A percentile compares a stretch with the other conserved stretches of the same genome.
These are phyloP conservation scores for Eurystomus gularis DNA, from an alignment of 2,113 vertebrate genomes.

Conservation along the genomic window DNA sequence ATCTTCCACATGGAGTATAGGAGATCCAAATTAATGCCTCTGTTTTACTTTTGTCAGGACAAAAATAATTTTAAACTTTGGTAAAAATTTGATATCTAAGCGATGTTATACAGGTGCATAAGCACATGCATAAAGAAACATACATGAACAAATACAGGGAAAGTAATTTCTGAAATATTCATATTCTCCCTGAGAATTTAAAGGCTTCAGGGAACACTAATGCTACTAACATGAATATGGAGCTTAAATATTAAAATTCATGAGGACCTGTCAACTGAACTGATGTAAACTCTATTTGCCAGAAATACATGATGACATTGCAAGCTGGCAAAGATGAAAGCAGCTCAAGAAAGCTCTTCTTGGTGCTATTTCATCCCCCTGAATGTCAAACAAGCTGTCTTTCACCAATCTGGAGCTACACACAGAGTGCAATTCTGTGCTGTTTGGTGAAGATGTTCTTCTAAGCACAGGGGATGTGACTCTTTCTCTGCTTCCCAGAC, in stretches of 20 bases:
- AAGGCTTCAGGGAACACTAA: slow-evolving; percentile 36
- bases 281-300: slow-evolving; percentile 74
- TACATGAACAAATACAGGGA: neutral
- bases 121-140: neutral
- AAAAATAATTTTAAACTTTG: neutral
- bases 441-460: slow-evolving; percentile 36
- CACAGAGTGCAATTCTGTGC: neutral
- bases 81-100: neutral
- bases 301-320: slow-evolving; percentile 72
- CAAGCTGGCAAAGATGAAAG: slow-evolving; percentile 73
- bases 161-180: slow-evolving; percentile 36
- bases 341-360: slow-evolving; percentile 62
- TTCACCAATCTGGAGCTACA: slow-evolving; percentile 64
- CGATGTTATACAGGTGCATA: neutral
- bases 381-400: slow-evolving; percentile 71
- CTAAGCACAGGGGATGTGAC: neutral
- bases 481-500: slow-evolving; percentile 26
- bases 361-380: slow-evolving; percentile 58
- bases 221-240: slow-evolving; percentile 67
- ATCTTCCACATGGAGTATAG: neutral
- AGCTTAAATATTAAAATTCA: slow-evolving; percentile 78
- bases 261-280: slow-evolving; percentile 74
- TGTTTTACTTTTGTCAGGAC: neutral
- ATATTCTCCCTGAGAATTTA: slow-evolving; percentile 4
- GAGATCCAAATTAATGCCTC: neutral